These are phyloP conservation scores for Tyrophagus putrescentiae DNA, from an alignment of 1,140 invertebrate genomes.

Conservation along the genomic window DNA sequence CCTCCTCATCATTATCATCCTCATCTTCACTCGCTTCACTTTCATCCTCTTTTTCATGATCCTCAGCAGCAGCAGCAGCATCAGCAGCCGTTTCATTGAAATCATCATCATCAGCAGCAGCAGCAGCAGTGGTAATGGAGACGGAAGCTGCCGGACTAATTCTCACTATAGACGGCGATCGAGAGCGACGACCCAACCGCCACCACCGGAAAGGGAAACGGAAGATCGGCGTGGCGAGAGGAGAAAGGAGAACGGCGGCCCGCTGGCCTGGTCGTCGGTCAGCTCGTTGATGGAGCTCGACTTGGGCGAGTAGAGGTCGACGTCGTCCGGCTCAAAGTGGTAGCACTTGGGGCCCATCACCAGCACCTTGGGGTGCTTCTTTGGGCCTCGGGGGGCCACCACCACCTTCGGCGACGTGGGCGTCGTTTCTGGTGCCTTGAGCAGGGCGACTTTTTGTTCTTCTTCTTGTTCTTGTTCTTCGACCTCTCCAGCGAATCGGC, in stretches of 20 bases:
- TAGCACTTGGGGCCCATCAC: constrained; percentile 15
- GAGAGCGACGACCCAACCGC: not conserved
- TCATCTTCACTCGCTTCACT: no score
- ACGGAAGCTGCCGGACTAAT: no score
- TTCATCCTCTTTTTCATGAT: no score
- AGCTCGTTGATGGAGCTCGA: not conserved
- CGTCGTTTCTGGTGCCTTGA: not conserved
- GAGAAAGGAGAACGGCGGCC: not conserved
- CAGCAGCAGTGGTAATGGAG: no score
- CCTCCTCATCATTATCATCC: no score
- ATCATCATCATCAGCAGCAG: no score
- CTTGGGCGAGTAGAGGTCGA: not conserved
- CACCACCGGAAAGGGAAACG: not conserved
- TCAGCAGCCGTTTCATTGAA: no score
- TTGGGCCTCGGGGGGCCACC: no score
- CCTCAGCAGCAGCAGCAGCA: no score
- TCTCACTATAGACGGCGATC: no score
- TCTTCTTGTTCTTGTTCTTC: not conserved
- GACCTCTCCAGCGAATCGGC: not conserved
- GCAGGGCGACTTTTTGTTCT: not conserved
- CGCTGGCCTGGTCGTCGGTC: not conserved
- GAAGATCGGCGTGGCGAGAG: not conserved
- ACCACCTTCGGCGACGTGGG: not conserved
- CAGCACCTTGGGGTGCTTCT: not conserved
- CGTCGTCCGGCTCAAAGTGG: not conserved